Conservation (phyloP, 23 tunicate species). For the Halocynthia roretzi region DNA sequence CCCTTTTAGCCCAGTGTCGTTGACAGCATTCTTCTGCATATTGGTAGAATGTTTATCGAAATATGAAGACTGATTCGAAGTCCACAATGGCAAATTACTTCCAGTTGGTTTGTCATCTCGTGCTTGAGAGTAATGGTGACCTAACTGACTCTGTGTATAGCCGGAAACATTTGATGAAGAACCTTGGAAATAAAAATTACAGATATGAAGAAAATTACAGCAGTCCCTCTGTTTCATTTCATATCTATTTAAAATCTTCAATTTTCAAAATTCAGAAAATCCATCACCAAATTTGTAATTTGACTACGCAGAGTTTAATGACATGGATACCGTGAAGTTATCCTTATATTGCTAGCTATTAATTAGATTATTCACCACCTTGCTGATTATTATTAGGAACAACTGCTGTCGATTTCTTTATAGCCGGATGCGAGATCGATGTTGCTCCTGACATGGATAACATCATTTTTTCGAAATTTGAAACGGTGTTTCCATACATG, state of each 20-base stretch:
- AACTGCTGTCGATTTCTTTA: slow-evolving; percentile 53
- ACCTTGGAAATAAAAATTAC: too few species aligned
- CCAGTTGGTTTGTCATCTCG: slow-evolving; percentile 14
- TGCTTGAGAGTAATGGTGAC: slow-evolving; percentile 14
- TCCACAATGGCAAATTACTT: slow-evolving; percentile 19
- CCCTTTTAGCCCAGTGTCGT: not conserved
- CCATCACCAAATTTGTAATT: too few species aligned
- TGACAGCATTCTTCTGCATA: not conserved
- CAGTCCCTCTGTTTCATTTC: too few species aligned
- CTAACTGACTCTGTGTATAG: slow-evolving; percentile 15
- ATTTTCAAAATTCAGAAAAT: too few species aligned
- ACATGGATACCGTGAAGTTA: too few species aligned
- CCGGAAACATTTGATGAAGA: too few species aligned
- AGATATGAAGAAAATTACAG: too few species aligned
- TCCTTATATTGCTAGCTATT: too few species aligned
- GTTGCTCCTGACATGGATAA: slow-evolving; percentile 80
- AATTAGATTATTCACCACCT: slow-evolving; percentile 14
- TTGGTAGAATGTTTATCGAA: not conserved
- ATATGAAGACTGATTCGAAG: not conserved
- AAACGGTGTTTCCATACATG: slow-evolving; percentile 65
- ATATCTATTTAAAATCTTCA: too few species aligned
- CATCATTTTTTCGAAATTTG: slow-evolving; percentile 92
- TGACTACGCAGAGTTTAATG: too few species aligned
- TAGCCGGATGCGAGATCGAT: slow-evolving; percentile 80
- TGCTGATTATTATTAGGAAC: not conserved